These are phyloP conservation scores for Bothrops alternatus DNA, from an alignment of 2,797 vertebrate genomes.

Conservation along the genomic window DNA sequence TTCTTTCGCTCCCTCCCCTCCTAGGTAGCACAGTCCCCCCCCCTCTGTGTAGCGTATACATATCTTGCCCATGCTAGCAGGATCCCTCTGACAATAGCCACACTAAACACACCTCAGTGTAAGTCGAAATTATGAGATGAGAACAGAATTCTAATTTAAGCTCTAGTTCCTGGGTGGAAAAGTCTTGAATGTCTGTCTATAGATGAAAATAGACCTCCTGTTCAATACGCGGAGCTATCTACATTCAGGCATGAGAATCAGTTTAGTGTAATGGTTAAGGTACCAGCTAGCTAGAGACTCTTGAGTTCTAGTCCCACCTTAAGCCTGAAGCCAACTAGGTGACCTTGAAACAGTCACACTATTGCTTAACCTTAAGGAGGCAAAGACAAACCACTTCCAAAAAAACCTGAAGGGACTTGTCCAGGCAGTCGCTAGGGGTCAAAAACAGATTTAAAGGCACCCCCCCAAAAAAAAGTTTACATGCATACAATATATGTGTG, in stretches of 20 bases:
- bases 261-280: neutral
- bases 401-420: neutral
- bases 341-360: neutral
- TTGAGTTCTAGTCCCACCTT: neutral
- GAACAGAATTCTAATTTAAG: neutral
- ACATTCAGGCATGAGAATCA: neutral
- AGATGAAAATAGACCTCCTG: neutral
- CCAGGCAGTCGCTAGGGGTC: neutral
- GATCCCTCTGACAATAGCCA: neutral
- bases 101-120: neutral
- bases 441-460: neutral
- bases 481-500: neutral
- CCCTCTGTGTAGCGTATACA: neutral
- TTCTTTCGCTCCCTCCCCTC: neutral
- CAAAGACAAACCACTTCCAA: neutral
- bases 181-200: neutral
- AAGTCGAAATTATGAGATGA: neutral
- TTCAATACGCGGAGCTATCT: neutral
- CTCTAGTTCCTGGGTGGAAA: neutral
- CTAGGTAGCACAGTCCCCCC: accelerated
- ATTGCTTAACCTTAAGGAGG: neutral
- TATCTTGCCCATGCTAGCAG: neutral
- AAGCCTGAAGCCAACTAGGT: neutral
- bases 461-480: neutral
- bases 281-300: neutral